Conservation (phyloP, 2,113 vertebrate species). For the Carollia perspicillata region DNA sequence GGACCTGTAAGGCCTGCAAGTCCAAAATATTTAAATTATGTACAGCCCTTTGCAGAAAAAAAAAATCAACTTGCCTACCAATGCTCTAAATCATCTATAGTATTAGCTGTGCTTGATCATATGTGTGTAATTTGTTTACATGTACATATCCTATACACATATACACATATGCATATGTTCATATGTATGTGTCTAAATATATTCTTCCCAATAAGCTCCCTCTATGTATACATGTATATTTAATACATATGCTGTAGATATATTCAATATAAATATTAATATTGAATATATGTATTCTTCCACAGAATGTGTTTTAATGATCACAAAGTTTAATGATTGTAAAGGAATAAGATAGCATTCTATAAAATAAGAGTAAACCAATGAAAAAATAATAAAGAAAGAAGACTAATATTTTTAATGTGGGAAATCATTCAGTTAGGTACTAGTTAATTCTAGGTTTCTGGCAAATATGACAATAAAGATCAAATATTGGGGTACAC, state of each 20-base stretch:
- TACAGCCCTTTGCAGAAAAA: not conserved
- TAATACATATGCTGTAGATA: not conserved
- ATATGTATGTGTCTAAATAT: not conserved
- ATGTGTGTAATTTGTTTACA: not conserved
- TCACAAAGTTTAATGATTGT: not conserved
- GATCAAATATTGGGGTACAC: not conserved
- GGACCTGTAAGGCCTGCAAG: not conserved
- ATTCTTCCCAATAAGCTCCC: not conserved
- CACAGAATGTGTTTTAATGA: not conserved
- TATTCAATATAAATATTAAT: not conserved
- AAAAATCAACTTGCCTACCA: not conserved
- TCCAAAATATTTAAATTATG: not conserved
- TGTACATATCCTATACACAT: not conserved
- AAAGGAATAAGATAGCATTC: not conserved
- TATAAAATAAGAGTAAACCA: not conserved
- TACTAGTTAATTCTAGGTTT: not conserved
- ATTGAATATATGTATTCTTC: not conserved
- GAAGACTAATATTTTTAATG: not conserved
- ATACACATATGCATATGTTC: not conserved
- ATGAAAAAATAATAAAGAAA: not conserved
- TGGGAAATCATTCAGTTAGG: not conserved
- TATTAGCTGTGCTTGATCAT: not conserved
- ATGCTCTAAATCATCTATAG: not conserved
- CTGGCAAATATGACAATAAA: not conserved
- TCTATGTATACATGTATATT: not conserved